Evolutionary conservation across 1,140 invertebrate species (phyloP).

Genomic region (Meteorus sp.): DNA sequence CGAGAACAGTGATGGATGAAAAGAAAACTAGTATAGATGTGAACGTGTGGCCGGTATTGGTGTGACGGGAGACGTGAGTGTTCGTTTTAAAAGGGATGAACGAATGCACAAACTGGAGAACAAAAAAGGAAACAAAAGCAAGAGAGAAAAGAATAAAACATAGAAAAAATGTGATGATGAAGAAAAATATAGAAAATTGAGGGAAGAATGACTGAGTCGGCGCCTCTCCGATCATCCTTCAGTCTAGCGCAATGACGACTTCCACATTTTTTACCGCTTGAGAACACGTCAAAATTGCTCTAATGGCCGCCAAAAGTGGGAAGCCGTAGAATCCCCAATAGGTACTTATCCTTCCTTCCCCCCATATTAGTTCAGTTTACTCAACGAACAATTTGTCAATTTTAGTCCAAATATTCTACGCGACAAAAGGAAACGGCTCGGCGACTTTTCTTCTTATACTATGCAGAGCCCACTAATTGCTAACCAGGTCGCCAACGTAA

Average conservation of each 20-base stretch:
- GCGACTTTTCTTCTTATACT: background rate
- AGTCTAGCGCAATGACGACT: slow-evolving; percentile 55
- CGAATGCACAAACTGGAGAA: too few relatives aligned
- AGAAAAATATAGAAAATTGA: slow-evolving; percentile 30
- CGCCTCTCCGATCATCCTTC: slow-evolving; percentile 56
- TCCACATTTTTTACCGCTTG: slow-evolving; percentile 44
- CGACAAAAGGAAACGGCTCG: too few relatives aligned
- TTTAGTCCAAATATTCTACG: too few relatives aligned
- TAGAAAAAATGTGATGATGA: slow-evolving; percentile 22
- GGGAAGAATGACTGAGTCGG: slow-evolving; percentile 35
- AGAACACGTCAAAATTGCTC: slow-evolving; percentile 54
- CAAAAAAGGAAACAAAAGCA: slow-evolving; percentile 15
- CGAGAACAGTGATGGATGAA: too few relatives aligned
- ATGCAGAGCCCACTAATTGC: slow-evolving; percentile 11
- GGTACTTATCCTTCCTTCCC: slow-evolving; percentile 12
- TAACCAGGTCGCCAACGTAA: background rate
- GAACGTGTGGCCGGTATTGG: too few relatives aligned
- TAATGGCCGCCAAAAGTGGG: slow-evolving; percentile 45
- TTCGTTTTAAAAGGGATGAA: too few relatives aligned
- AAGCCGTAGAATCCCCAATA: slow-evolving; percentile 24
- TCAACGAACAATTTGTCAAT: slow-evolving; percentile 18
- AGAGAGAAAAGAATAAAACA: slow-evolving; percentile 20
- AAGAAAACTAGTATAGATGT: too few relatives aligned
- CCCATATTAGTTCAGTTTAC: background rate
- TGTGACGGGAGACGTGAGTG: too few relatives aligned